Percentiles rank a stretch among this genome's conserved stretches.
Evolutionary conservation across 2,113 vertebrate genomes (phyloP).

Genomic region (Lanius collurio): DNA sequence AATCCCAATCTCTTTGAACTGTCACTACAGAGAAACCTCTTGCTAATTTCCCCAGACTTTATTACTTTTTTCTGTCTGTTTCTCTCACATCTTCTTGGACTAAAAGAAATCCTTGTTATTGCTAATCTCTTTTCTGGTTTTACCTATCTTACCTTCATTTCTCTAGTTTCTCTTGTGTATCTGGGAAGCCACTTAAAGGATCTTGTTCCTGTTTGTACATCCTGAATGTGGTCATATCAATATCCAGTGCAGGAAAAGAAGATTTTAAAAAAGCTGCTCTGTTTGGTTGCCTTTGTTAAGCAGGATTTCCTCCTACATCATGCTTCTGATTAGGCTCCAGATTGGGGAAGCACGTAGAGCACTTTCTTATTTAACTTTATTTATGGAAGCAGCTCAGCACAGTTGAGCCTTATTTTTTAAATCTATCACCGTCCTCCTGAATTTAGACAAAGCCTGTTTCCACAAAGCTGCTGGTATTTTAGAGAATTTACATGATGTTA

Average conservation of each 20-base stretch:
- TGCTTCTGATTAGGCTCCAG: not conserved
- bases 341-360: not conserved
- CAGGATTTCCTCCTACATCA: not conserved
- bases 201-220: not conserved
- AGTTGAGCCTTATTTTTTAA: not conserved
- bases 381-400: not conserved
- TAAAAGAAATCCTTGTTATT: not conserved
- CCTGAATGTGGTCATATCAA: not conserved
- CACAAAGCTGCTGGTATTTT: not conserved
- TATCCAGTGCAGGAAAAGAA: not conserved
- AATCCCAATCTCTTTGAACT: not conserved
- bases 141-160: not conserved
- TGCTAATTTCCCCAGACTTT: not conserved
- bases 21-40: not conserved
- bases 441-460: not conserved
- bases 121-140: not conserved
- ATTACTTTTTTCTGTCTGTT: not conserved
- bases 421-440: not conserved
- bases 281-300: not conserved
- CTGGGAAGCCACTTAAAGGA: not conserved
- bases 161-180: not conserved
- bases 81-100: not conserved
- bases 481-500: not conserved
- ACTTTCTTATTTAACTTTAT: not conserved
- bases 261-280: not conserved